Base-by-base conservation (phyloP, 2,113 vertebrate species). In the Eurypyga helias region DNA sequence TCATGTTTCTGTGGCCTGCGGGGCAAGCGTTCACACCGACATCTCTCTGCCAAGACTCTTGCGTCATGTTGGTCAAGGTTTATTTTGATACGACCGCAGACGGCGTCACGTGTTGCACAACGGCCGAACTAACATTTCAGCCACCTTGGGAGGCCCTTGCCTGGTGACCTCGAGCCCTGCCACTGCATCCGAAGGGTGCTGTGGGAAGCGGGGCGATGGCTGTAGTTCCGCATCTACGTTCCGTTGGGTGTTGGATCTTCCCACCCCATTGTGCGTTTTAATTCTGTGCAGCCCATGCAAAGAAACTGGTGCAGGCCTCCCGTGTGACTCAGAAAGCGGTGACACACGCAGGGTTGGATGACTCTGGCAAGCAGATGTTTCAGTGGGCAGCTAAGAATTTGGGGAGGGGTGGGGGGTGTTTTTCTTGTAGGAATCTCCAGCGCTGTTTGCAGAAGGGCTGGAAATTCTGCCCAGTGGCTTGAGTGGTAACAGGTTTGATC, bases 361-460 rank as follows among this genome's bases (percentile, higher is more conserved):
- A 48, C 65, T 96, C 96, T 96, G 96, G 90, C 49, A 76, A 41
- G 86, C 95, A 97, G 92, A 95, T 95, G 90, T 92, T 86, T 29
- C 58, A 61, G 51, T 86, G 83, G 90, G 69, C 86, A 92, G 92
- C 65, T 60, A 49, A 86, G 83, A 46, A 79, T 78, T 78, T 46
- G 1, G 2, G 17, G 7, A 3, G 11, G 11, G 9, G 2, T 4
- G 8, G 1, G 4, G 8, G 7, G 14, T 58, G 29, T 11, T 87
- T 67, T 65, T 73, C 62, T 36, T 31, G 29, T 23, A 43, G 67
- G 41, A 88, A 51, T 26, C 43, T 90, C 67, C 77, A 45, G 65
- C 0, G 0, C 23, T 3, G 0, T 43, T 75, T 19, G 17, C 73
- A 49, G 87, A 51, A 83, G 46, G 21, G 41, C 46, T 89, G 87